phyloP scores from a whole-genome alignment of 2,797 vertebrate genomes.

The Bradypodion ventrale region DNA sequence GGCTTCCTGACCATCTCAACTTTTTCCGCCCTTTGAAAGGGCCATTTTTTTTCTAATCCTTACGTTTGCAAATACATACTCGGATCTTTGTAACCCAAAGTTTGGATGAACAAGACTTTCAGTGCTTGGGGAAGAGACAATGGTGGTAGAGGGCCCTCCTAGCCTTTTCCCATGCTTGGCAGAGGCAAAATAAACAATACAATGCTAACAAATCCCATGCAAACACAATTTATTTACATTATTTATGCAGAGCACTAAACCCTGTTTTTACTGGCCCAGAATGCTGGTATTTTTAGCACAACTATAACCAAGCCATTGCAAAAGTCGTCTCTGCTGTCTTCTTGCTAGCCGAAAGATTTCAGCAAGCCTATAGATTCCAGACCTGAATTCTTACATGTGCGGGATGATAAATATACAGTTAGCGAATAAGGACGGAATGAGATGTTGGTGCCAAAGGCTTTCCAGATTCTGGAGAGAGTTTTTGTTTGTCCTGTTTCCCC shows the following conservation, averaged over 20 bases:
- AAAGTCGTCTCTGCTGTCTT: neutral
- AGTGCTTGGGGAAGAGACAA: neutral
- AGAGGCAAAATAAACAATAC: conserved; percentile 2
- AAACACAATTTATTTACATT: neutral
- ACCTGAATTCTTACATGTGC: neutral
- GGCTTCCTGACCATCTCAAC: neutral
- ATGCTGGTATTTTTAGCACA: neutral
- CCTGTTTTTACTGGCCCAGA: neutral
- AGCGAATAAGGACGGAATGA: neutral
- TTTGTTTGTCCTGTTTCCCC: neutral
- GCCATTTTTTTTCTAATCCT: neutral
- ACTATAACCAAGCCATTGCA: neutral
- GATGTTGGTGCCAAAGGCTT: neutral
- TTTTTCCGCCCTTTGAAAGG: neutral
- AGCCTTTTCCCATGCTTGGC: neutral
- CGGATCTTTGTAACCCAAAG: neutral
- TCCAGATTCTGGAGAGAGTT: neutral
- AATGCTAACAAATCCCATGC: neutral
- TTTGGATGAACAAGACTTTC: neutral
- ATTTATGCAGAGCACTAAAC: neutral
- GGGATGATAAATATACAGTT: neutral
- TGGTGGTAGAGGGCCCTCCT: neutral
- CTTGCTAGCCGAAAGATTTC: neutral
- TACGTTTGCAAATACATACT: neutral
- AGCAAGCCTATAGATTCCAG: neutral